Evolutionary conservation across 2,797 vertebrate genomes (phyloP), one percentile per base, ranked within the genome.

Genomic region (Gambelia wislizenii): DNA sequence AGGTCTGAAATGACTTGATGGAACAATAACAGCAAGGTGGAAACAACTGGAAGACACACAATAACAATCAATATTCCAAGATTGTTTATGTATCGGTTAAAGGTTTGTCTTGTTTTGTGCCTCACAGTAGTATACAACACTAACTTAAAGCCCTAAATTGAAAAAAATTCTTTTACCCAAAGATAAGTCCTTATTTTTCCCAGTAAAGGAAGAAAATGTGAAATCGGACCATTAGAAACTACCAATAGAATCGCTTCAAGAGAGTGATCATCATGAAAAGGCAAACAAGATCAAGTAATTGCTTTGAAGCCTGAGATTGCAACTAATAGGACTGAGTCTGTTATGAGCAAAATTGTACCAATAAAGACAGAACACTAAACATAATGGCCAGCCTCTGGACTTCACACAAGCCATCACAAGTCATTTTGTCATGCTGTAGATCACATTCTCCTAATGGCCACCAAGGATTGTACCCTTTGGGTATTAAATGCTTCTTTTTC

Each of bases 401-500:
- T 72, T 75, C 47, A 16, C 70, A 74, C 56, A 90, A 86, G 7
- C 52, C 78, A 64, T 1, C 87, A 18, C 33, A 87, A 75, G 25
- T 27, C 6, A 39, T 85, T 8, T 0, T 86, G 3, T 90, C n/a
- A 47, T 61, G 52, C 64, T n/a, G 80, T 6, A 59, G 76, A 80
- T 6, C 16, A 80, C 18, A 4, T 64, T 74, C 42, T 47, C 74
- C 61, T 59, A 77, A 87, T 49, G 89, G 74, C 16, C n/a, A 5
- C 13, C 67, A 54, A n/a, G 33, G 61, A 88, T 91, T 86, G 86
- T 76, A 81, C 86, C 82, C n/a, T 27, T n/a, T 33, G 81, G 75
- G 22, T 2, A 1, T 27, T 90, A 78, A 78, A 86, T 90, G 89
- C 25, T 86, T 22, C 49, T 86, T 75, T 52, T 87, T 80, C 64